Evolutionary conservation across 2,888 invertebrate species (phyloP).

Genomic region (Drosophila suboccidentalis): DNA sequence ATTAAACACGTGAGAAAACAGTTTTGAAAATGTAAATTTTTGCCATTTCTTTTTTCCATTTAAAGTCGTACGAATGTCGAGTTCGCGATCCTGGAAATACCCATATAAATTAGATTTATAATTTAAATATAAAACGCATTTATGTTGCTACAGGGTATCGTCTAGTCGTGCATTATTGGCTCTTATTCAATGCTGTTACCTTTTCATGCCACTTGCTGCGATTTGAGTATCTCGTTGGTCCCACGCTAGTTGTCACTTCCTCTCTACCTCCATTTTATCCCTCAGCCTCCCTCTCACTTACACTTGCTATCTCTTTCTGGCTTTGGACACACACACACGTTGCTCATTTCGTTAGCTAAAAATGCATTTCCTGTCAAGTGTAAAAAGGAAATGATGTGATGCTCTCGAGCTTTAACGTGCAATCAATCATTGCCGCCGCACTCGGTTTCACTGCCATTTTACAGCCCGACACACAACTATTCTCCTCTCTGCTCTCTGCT

Average conservation of each 20-base stretch:
- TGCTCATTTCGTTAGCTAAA: conserved; percentile 78
- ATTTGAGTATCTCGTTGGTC: conserved; percentile 44
- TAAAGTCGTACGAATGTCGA: no score
- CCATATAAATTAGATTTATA: no score
- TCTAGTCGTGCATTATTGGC: neutral
- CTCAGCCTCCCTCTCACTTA: neutral
- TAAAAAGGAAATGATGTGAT: conserved; percentile 80
- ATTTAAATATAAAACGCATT: neutral
- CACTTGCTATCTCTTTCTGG: neutral
- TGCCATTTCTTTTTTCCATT: no score
- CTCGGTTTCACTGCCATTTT: conserved; percentile 46
- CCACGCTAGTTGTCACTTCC: conserved; percentile 5
- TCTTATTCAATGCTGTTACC: conserved; percentile 11
- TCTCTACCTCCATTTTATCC: neutral
- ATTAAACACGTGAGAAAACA: no score
- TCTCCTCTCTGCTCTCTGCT: no score
- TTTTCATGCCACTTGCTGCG: conserved; percentile 49
- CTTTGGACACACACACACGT: conserved; percentile 44
- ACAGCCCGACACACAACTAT: conserved; percentile 35
- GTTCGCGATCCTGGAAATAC: no score
- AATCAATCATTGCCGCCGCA: conserved; percentile 81
- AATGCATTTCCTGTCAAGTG: conserved; percentile 81
- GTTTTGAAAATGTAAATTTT: no score
- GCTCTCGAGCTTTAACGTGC: conserved; percentile 77
- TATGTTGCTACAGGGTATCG: neutral